Percentiles rank a stretch among this genome's conserved stretches.
Evolutionary conservation across 2,797 vertebrate genomes (phyloP).

Genomic region (Sebastes dallii): DNA sequence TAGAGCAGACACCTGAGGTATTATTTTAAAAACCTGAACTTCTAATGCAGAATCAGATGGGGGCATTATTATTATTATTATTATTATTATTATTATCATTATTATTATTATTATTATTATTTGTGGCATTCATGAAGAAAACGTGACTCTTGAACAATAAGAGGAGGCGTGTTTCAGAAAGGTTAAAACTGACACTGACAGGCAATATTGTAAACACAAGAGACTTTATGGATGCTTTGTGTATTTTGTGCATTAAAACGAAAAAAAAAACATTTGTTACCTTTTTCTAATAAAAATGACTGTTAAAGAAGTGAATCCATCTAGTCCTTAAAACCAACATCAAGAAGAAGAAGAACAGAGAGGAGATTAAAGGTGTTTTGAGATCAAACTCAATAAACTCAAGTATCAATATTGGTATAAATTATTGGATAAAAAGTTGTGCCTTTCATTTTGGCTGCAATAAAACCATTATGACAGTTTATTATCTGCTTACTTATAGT

Average conservation of each 20-base stretch:
- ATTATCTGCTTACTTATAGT: neutral
- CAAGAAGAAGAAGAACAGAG: neutral
- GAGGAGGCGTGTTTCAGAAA: neutral
- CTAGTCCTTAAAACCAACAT: neutral
- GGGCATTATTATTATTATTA: neutral
- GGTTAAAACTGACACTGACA: neutral
- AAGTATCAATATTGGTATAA: too few relatives aligned
- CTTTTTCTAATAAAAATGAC: slow-evolving; percentile 1
- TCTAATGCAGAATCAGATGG: neutral
- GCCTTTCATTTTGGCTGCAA: neutral
- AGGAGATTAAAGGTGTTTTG: neutral
- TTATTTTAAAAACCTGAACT: neutral
- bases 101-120: neutral
- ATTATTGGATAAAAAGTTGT: too few relatives aligned
- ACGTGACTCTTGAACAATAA: neutral
- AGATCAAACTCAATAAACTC: neutral
- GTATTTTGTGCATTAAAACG: neutral
- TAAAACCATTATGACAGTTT: neutral
- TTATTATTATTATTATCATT: neutral
- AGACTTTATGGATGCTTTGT: neutral
- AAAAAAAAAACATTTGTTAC: neutral
- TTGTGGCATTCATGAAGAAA: neutral
- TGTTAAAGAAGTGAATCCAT: neutral
- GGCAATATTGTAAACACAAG: neutral
- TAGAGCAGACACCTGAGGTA: neutral